phyloP scores from a whole-genome alignment of 2,888 invertebrate species.

The Orchestes rusci region DNA sequence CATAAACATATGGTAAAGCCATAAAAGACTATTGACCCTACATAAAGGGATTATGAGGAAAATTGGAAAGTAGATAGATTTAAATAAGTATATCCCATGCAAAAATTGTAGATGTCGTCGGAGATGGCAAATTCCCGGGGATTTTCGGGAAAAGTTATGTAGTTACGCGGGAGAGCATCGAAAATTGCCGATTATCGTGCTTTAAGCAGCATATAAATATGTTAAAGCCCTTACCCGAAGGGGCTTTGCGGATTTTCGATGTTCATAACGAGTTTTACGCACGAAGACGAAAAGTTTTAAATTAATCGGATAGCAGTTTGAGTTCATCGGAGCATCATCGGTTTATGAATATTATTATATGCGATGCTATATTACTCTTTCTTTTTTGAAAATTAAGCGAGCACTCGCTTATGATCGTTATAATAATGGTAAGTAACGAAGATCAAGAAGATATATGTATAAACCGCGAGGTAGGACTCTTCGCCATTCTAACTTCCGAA shows the following conservation, averaged over 20 bases:
- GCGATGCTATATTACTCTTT: too few relatives aligned
- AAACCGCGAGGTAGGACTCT: too few relatives aligned
- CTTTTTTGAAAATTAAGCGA: too few relatives aligned
- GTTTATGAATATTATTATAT: too few relatives aligned
- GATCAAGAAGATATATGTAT: too few relatives aligned
- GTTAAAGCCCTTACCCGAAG: conserved; percentile 27
- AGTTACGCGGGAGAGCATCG: conserved; percentile 37
- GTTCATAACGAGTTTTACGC: conserved; percentile 22
- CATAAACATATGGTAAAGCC: not conserved
- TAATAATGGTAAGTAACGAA: too few relatives aligned
- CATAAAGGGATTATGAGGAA: conserved; percentile 31
- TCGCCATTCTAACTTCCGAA: too few relatives aligned
- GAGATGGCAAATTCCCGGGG: conserved; percentile 30
- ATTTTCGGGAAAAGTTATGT: conserved; percentile 37
- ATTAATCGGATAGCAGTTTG: conserved; percentile 15
- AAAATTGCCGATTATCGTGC: conserved; percentile 41
- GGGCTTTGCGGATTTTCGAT: conserved; percentile 22
- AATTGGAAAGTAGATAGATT: conserved; percentile 36
- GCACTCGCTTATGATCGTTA: too few relatives aligned
- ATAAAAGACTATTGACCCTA: too few relatives aligned
- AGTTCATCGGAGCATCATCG: too few relatives aligned
- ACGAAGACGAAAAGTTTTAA: conserved; percentile 19
- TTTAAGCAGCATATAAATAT: conserved; percentile 40
- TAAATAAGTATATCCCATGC: conserved; percentile 37
- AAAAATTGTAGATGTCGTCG: conserved; percentile 40